These are phyloP conservation scores for Stomatorhinus ivindoensis DNA, from an alignment of 2,113 vertebrate genomes.

Conservation along the genomic window DNA sequence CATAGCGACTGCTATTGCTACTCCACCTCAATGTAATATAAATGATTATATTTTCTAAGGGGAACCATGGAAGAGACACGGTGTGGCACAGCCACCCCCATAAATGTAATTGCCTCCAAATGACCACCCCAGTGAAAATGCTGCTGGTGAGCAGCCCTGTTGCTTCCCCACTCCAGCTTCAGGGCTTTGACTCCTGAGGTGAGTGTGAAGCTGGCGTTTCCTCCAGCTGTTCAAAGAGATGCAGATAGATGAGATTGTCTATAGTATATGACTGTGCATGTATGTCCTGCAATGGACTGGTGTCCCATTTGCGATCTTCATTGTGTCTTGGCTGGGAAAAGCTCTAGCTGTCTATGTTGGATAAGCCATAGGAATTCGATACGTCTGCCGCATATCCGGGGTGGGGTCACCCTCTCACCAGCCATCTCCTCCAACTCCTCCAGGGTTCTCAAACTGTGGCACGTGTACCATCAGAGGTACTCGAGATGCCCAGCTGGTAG, in stretches of 20 bases:
- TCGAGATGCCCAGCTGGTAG: too few relatives aligned
- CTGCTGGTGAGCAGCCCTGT: neutral
- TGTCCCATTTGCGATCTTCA: neutral
- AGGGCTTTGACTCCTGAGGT: neutral
- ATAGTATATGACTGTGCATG: neutral
- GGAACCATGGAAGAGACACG: neutral
- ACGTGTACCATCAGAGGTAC: too few relatives aligned
- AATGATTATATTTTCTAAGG: neutral
- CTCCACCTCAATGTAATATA: neutral
- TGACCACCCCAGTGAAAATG: neutral
- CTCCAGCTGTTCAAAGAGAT: neutral
- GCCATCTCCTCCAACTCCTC: too few relatives aligned
- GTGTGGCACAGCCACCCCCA: neutral
- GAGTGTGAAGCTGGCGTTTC: neutral
- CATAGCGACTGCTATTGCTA: neutral
- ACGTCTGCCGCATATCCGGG: too few relatives aligned
- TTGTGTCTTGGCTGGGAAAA: neutral
- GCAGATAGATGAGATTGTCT: neutral
- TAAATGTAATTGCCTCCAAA: neutral
- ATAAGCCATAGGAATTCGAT: neutral
- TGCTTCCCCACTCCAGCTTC: neutral
- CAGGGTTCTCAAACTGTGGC: too few relatives aligned
- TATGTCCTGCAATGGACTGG: neutral
- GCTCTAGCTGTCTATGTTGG: neutral
- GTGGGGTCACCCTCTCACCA: too few relatives aligned